Base-by-base conservation (phyloP, 2,888 invertebrate genomes). In the Lissocephala sabroskyi region DNA sequence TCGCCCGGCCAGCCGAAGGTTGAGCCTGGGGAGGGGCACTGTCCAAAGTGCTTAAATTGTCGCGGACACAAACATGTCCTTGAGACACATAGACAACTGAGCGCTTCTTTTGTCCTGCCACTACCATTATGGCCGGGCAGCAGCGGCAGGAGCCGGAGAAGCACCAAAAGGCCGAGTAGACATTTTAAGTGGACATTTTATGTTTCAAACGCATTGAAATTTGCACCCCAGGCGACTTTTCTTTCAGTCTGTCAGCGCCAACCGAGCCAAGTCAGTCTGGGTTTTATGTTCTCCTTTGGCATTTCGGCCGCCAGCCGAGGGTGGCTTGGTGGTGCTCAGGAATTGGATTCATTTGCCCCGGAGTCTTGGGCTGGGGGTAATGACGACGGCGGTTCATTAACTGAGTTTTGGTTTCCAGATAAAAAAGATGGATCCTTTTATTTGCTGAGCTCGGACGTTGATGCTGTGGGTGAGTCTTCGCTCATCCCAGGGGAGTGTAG, bases 121-220 rank as follows among this genome's bases (percentile, higher is more conserved):
- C 47, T 23, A 7, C 4, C 23, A 33, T 33, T 13, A 33, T 17
- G 14, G 26, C 55, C 55, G 71, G 66, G 66, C 71, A n/a, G n/a
- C n/a, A n/a, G n/a, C n/a, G n/a, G n/a, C n/a, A n/a, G n/a, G n/a
- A n/a, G n/a, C n/a, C n/a, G n/a, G n/a, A n/a, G n/a, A n/a, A n/a
- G n/a, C n/a, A n/a, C 41, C 33, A 16, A 13, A 5, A 33, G 5
- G 37, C 37, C n/a, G 10, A 18, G 37, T n/a, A 10, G 76, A 68
- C 68, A 76, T 62, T 76, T 68, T 68, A 73, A 68, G 73, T 76
- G 68, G 68, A 68, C 68, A 68, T 68, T 67, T 68, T 71, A 67
- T 75, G 68, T 67, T 67, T 57, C 68, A 73, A 76, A 67, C 73
- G 76, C 76, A 71, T 71, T 71, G 67, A 68, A 67, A 71, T 75